These are phyloP conservation scores for Arctocebus calabarensis DNA, from an alignment of 2,797 vertebrate species.

Conservation along the genomic window DNA sequence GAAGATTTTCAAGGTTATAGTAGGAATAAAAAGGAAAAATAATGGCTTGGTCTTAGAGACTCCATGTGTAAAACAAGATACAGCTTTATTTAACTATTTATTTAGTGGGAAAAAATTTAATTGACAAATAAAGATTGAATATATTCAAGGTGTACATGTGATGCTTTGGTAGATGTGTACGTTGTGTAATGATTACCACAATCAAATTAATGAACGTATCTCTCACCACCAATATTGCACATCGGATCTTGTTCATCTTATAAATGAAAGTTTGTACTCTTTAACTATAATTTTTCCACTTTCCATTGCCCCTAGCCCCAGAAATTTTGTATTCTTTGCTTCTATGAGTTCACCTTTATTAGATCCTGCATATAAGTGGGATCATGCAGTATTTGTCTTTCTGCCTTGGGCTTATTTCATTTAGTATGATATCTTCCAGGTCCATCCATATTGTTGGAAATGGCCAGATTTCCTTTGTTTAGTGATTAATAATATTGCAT, in stretches of 20 bases:
- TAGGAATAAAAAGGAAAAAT: not conserved
- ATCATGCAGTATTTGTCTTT: not conserved
- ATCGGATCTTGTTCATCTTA: not conserved
- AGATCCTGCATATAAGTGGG: not conserved
- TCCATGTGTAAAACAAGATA: not conserved
- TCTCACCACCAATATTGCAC: not conserved
- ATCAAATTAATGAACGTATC: not conserved
- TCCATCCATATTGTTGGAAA: not conserved
- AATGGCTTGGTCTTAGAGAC: not conserved
- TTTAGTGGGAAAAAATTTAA: not conserved
- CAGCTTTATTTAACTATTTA: not conserved
- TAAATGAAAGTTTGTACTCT: not conserved
- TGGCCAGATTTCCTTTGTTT: not conserved
- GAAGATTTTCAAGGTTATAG: not conserved
- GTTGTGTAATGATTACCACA: not conserved
- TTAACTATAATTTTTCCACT: not conserved
- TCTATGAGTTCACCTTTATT: not conserved
- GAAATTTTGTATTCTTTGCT: not conserved
- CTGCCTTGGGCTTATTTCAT: not conserved
- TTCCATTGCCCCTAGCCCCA: not conserved
- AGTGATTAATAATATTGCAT: not conserved
- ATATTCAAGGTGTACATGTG: not conserved
- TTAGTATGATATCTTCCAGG: not conserved
- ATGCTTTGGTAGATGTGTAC: not conserved
- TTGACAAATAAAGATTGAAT: not conserved